Evolutionary conservation across 2,888 invertebrate genomes (phyloP), one percentile per base, ranked within the genome.

Genomic region (Xestia sexstrigata): DNA sequence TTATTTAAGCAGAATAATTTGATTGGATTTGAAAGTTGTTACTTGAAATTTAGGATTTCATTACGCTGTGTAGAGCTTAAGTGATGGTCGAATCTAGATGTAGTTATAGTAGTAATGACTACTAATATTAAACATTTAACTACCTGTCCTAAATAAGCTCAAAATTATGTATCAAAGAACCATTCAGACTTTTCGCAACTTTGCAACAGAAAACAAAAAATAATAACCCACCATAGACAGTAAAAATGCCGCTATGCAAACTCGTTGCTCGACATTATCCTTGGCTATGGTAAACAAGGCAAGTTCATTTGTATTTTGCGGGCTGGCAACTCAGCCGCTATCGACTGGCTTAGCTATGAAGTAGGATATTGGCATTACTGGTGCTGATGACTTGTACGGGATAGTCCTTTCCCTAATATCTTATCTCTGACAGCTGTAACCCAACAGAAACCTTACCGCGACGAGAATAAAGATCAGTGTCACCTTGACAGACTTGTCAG

Each of bases 321-420:
- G 9, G 15, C 70, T 73, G 62, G 73, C 77, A 77, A 63, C 52
- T 60, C 63, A 23, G n/a, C 55, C 45, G 17, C 39, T n/a, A 69
- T 58, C 47, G 58, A 30, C 30, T 26, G 20, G 68, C n/a, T 83
- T 63, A 79, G 70, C 73, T 76, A 65, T 74, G 47, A 70, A 71
- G 67, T 45, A 77, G 74, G 79, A 74, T 83, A 86, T 83, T 79
- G 75, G 63, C 45, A 35, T 63, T 78, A 86, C 77, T 77, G 52
- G 70, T 42, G 20, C 52, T 67, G 63, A 78, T 73, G 82, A 78
- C 52, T 42, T 74, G 47, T 67, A 42, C 58, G 76, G 65, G 60
- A 5, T 26, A 55, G 11, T n/a, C 55, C 55, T 13, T n/a, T 55
- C n/a, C 23, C 55, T n/a, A n/a, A n/a, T 55, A n/a, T 55, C n/a